A percentile compares a stretch with the other conserved stretches of the same genome.
These are phyloP conservation scores for Ligdia adustata DNA, from an alignment of 2,888 invertebrate genomes.

Conservation along the genomic window DNA sequence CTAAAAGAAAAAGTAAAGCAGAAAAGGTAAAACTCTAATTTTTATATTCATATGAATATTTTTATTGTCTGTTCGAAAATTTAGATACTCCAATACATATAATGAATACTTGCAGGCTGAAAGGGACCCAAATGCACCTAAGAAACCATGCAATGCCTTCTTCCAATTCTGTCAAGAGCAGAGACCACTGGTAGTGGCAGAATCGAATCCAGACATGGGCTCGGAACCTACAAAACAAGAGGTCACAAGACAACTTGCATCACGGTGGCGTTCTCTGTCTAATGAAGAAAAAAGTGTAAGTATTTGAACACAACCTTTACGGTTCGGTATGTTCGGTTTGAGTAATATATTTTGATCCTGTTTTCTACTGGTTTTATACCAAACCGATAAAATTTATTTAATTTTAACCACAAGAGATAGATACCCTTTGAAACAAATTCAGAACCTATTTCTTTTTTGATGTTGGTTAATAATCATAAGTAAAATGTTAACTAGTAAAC, in stretches of 20 bases:
- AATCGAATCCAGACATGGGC: constrained; percentile 85
- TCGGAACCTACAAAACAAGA: constrained; percentile 90
- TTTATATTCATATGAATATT: too few species aligned
- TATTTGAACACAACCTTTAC: too few species aligned
- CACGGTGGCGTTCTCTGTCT: constrained; percentile 88
- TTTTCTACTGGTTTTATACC: too few species aligned
- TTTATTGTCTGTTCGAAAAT: background rate
- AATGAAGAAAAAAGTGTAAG: constrained; percentile 88
- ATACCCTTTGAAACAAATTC: too few species aligned
- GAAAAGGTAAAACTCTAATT: constrained; percentile 71
- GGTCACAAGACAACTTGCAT: constrained; percentile 88
- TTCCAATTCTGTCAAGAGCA: constrained; percentile 93
- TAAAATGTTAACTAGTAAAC: too few species aligned
- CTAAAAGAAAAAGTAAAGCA: constrained; percentile 85
- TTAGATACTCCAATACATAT: background rate
- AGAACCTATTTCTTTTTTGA: too few species aligned
- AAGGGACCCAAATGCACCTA: constrained; percentile 90
- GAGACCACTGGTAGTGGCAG: constrained; percentile 88
- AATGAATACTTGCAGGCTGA: constrained; percentile 57
- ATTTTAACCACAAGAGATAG: too few species aligned
- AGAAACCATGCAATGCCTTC: constrained; percentile 91
- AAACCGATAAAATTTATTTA: too few species aligned
- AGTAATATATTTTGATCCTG: too few species aligned
- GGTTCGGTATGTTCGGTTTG: too few species aligned
- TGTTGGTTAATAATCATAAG: too few species aligned